Evolutionary conservation across 2,797 vertebrate species (phyloP), one percentile per base, ranked within the genome.

Genomic region (Catamblyrhynchus diadema): DNA sequence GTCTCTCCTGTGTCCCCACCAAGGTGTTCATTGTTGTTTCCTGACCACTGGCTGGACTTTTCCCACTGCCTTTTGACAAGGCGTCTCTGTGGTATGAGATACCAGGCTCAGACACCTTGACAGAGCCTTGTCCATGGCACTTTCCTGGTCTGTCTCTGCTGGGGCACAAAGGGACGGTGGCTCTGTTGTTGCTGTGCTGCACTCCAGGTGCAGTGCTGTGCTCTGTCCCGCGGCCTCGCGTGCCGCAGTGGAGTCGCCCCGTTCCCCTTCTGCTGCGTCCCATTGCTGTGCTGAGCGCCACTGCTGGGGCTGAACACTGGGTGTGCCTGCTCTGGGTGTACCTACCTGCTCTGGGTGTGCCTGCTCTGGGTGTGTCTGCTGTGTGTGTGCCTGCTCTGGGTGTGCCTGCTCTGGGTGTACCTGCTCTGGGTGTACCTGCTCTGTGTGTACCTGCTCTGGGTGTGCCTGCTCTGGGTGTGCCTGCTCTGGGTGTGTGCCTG

Each of bases 211-310:
- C 59, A 35, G 37, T 30, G 70, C 4, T 59, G 35, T 61, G 71
- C 50, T 75, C 14, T 59, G 85, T 53, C 1, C 44, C 21, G 24
- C 24, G 69, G 11, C 64, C 56, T 50, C 8, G 1, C 32, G 67
- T 39, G 57, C 17, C 0, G 0, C 37, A 5, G 37, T 5, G 10
- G 39, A 35, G 56, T 8, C 3, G 0, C 21, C 25, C 13, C 3
- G 0, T 22, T 70, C 32, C 39, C 32, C 21, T 42, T 56, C 61
- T 0, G 0, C 54, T 35, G 66, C 0, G 0, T 66, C 57, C 69
- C 10, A 1, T 22, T 21, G 32, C 32, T 22, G 3, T 11, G 88
- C 67, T 57, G 21, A 13, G 75, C 4, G 1, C 45, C 8, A 32
- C 23, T 56, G 75, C 62, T 7, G 4, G 50, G 60, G 8, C 53